These are phyloP conservation scores for Meandrina meandrites DNA, from an alignment of 92 coral and sea anemone species.

Conservation along the genomic window DNA sequence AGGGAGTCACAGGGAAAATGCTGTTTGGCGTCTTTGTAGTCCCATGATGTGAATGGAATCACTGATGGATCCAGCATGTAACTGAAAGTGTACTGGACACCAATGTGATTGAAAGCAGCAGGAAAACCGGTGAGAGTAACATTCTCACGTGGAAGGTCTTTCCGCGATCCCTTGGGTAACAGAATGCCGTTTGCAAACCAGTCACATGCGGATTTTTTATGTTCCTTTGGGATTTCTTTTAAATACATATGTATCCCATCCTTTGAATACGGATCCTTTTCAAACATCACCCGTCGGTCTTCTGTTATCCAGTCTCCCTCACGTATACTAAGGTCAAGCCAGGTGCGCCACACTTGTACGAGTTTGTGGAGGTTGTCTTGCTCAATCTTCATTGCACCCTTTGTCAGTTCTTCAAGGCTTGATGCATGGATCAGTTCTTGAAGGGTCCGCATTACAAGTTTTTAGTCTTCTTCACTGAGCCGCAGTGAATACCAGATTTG, in stretches of 20 bases:
- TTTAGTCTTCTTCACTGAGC: slow-evolving; percentile 43
- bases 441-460: slow-evolving; percentile 41
- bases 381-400: slow-evolving; percentile 47
- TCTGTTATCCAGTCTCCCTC: slow-evolving; percentile 39
- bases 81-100: neutral
- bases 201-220: slow-evolving; percentile 45
- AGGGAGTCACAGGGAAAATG: slow-evolving; percentile 33
- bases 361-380: slow-evolving; percentile 42
- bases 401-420: slow-evolving; percentile 43
- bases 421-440: slow-evolving; percentile 42
- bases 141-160: slow-evolving; percentile 48
- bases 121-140: slow-evolving; percentile 58
- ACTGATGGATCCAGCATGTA: slow-evolving; percentile 18
- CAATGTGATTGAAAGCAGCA: neutral
- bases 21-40: slow-evolving; percentile 49
- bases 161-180: slow-evolving; percentile 5
- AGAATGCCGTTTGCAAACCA: slow-evolving; percentile 66
- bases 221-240: slow-evolving; percentile 52
- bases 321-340: slow-evolving; percentile 42
- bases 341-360: slow-evolving; percentile 57
- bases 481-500: slow-evolving; percentile 73
- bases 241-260: slow-evolving; percentile 33
- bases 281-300: slow-evolving; percentile 32
- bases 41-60: slow-evolving; percentile 66
- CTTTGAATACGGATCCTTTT: slow-evolving; percentile 5